Evolutionary conservation across 2,797 vertebrate genomes (phyloP).

Genomic region (Vespertilio murinus): DNA sequence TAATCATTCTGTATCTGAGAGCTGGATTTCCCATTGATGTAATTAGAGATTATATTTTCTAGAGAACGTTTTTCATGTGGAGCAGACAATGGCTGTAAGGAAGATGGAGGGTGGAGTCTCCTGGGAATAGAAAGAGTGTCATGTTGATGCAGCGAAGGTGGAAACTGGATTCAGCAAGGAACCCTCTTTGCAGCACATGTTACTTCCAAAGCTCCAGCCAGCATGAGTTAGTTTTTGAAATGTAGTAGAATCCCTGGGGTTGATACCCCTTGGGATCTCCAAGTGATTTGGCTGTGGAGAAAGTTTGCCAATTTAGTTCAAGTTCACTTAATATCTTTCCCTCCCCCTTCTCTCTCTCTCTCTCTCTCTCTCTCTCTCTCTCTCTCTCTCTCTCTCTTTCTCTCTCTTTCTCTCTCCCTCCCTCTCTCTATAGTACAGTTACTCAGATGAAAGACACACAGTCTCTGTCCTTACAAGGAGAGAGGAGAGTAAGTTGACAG

Average conservation of each 20-base stretch:
- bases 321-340: background rate
- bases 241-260: background rate
- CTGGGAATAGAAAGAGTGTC: background rate
- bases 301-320: conserved; percentile 10
- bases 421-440: background rate
- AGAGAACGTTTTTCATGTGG: conserved; percentile 43
- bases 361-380: background rate
- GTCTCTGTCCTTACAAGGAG: background rate
- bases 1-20: conserved; percentile 27
- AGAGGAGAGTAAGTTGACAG: background rate
- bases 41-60: conserved; percentile 60
- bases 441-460: background rate
- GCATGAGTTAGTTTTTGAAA: background rate
- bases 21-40: background rate
- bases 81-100: background rate
- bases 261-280: background rate
- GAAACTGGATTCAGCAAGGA: background rate
- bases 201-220: background rate
- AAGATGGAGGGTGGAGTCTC: background rate
- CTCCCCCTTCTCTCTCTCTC: background rate
- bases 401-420: background rate
- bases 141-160: background rate
- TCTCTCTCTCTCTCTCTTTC: background rate
- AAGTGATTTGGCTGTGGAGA: background rate
- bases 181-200: background rate